Percentiles rank a stretch among this genome's conserved stretches.
Conservation (phyloP, 2,113 vertebrate species). For the Phalacrocorax carbo region DNA sequence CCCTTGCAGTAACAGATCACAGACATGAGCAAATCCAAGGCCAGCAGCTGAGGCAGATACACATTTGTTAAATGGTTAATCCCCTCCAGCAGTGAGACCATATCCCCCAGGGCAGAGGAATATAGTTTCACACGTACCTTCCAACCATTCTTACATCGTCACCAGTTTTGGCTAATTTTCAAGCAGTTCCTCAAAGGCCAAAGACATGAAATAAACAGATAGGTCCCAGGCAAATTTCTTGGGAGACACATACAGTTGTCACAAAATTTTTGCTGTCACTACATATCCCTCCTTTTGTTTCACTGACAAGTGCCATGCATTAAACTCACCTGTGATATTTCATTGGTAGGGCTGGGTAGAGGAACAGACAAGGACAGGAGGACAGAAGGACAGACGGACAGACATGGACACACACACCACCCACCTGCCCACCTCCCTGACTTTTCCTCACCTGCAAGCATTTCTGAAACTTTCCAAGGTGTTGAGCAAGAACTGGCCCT, state of each 20-base stretch:
- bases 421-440: background rate
- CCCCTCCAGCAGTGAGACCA: background rate
- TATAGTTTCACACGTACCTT: background rate
- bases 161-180: background rate
- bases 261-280: background rate
- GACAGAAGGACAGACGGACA: background rate
- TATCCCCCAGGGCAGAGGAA: background rate
- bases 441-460: conserved; percentile 86
- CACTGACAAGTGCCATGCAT: background rate
- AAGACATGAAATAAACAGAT: background rate
- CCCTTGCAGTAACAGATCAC: background rate
- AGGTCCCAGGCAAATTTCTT: background rate
- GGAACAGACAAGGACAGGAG: background rate
- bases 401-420: background rate
- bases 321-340: background rate
- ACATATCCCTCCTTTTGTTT: background rate
- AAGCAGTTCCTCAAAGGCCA: background rate
- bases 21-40: background rate
- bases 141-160: background rate
- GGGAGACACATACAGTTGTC: background rate
- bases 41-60: background rate
- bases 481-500: conserved; percentile 77
- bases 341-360: background rate
- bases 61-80: background rate
- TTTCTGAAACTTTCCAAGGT: conserved; percentile 84